A percentile compares a stretch with the other conserved stretches of the same genome.
phyloP scores from a whole-genome alignment of 2,113 vertebrate genomes.

The Xiphophorus couchianus region DNA sequence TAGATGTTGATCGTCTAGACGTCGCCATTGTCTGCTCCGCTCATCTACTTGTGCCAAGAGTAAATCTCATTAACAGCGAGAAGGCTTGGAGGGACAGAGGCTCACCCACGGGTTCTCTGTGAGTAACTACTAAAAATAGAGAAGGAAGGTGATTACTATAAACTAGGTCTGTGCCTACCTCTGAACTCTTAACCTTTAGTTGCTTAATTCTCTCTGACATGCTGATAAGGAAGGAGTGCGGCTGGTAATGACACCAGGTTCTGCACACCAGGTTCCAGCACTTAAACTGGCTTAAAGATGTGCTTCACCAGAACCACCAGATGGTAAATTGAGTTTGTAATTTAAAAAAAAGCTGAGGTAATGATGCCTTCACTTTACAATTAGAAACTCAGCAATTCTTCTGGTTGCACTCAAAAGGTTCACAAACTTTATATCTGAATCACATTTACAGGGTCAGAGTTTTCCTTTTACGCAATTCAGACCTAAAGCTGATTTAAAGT shows the following conservation, averaged over 20 bases:
- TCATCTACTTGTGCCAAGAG: constrained; percentile 34
- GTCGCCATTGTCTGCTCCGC: constrained; percentile 16
- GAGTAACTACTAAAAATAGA: constrained; percentile 55
- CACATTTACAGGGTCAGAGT: not conserved
- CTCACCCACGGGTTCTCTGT: constrained; percentile 25
- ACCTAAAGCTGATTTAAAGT: not conserved
- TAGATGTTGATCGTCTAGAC: constrained; percentile 39
- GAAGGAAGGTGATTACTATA: constrained; percentile 25
- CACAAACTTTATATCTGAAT: not conserved
- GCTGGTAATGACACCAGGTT: not conserved
- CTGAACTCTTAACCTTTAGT: constrained; percentile 13
- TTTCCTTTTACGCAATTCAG: not conserved
- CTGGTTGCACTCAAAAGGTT: constrained; percentile 1
- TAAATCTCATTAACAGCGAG: constrained; percentile 58
- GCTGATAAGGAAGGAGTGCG: not conserved
- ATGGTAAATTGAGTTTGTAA: constrained; percentile 44
- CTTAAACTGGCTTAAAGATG: not conserved
- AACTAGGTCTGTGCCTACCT: constrained; percentile 42
- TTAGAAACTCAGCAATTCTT: constrained; percentile 17
- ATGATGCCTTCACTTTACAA: not conserved
- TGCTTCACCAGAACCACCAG: constrained; percentile 56
- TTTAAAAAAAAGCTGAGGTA: not conserved
- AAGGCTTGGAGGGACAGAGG: constrained; percentile 23
- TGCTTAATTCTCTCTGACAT: not conserved
- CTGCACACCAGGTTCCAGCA: not conserved